phyloP scores from a whole-genome alignment of 1,140 invertebrate species.

The Ceratina australensis region DNA sequence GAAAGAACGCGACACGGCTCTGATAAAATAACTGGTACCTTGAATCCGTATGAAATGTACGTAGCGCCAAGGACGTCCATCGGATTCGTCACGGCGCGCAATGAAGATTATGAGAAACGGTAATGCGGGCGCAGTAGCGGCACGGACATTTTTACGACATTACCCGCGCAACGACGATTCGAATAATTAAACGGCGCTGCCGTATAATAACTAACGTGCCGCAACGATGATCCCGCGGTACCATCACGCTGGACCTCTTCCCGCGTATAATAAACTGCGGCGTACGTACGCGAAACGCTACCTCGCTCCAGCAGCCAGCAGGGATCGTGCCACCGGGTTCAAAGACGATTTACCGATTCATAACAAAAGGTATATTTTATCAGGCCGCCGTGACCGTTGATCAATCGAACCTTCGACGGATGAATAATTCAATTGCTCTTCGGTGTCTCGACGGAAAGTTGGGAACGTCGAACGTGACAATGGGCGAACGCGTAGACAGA shows the following conservation, averaged over 20 bases:
- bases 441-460: no score
- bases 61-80: background rate
- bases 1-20: no score
- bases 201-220: constrained; percentile 40
- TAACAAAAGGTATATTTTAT: no score
- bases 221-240: constrained; percentile 10
- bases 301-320: constrained; percentile 10
- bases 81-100: background rate
- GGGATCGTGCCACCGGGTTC: constrained; percentile 16
- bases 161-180: constrained; percentile 15
- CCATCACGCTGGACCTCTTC: background rate
- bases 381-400: no score
- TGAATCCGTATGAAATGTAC: background rate
- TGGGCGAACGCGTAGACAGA: constrained; percentile 10
- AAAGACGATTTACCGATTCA: background rate
- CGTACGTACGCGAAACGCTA: constrained; percentile 13
- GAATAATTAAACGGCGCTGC: constrained; percentile 39
- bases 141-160: constrained; percentile 36
- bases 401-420: no score
- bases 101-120: constrained; percentile 39
- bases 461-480: background rate
- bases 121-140: constrained; percentile 10
- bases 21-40: no score
- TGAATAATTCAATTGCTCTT: no score
- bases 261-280: constrained; percentile 43